Base-by-base conservation (phyloP, 2,797 vertebrate genomes). In the Alosa sapidissima region DNA sequence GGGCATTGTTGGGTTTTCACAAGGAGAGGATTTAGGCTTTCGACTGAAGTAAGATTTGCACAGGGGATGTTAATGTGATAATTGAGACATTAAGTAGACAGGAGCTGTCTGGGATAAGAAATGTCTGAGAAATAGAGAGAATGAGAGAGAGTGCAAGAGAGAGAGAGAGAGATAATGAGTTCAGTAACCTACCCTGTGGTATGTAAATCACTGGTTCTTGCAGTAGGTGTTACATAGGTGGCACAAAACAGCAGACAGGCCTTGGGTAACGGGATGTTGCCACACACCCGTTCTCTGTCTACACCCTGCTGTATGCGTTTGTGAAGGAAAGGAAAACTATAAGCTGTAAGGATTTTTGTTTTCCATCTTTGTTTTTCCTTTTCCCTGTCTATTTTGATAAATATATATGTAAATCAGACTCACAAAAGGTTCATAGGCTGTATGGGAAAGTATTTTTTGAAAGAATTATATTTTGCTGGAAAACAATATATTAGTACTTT, bases 401-500 rank as follows among this genome's bases (percentile, higher is more conserved):
- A 85, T 82, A 87, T 83, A 89, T 90, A 88, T 90, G 87, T 97
- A 96, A 95, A 97, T 95, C 94, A 96, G 93, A 95, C 93, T 95
- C 88, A 90, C 41, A 92, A 96, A 96, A 96, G 96, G 97, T 97
- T 97, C 96, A 96, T 96, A 96, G 97, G 96, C 96, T 96, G 97
- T 97, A 96, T 93, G 96, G 97, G 96, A 97, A 98, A 98, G 98
- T 99, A 99, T 99, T 99, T 99, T 78, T 99, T 99, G 98, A 97
- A 96, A 99, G 97, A 98, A 97, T 97, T 99, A 97, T 99, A 99
- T 99, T 99, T 99, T 99, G 97, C 97, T 98, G 98, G 97, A 98
- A 78, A 94, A 95, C 92, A 97, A 97, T 98, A 99, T 98, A 99
- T 99, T 98, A 98, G 96, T 99, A 98, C 97, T 98, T 99, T 99